Evolutionary conservation across 2,888 invertebrate genomes (phyloP).

Genomic region (Theretra japonica): DNA sequence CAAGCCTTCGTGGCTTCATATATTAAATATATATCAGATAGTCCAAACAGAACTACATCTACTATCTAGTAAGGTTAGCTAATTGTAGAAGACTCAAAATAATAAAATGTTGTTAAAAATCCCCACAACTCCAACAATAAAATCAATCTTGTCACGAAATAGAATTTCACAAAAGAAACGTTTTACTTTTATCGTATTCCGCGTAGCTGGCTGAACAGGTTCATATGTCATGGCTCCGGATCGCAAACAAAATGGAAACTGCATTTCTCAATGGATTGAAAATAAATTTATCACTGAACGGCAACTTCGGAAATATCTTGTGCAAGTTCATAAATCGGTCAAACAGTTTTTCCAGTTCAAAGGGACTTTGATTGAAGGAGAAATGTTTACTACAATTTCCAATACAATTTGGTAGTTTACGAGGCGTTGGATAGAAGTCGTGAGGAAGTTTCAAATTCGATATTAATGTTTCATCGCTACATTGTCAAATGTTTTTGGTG

Average conservation of each 20-base stretch:
- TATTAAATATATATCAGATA: too few relatives aligned
- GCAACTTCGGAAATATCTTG: constrained; percentile 24
- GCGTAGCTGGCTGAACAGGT: constrained; percentile 8
- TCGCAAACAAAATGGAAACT: constrained; percentile 24
- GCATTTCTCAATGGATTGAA: constrained; percentile 25
- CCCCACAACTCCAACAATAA: neutral
- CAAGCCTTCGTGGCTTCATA: too few relatives aligned
- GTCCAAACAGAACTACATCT: too few relatives aligned
- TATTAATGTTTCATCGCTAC: neutral
- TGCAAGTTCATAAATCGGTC: constrained; percentile 19
- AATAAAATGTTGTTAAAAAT: too few relatives aligned
- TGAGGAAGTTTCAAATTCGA: constrained; percentile 4
- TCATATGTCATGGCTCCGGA: constrained; percentile 18
- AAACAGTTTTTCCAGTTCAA: constrained; percentile 17
- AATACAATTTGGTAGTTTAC: neutral
- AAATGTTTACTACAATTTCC: constrained; percentile 14
- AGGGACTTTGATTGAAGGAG: constrained; percentile 11
- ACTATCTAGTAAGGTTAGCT: too few relatives aligned
- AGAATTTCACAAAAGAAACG: constrained; percentile 8
- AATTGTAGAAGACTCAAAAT: too few relatives aligned
- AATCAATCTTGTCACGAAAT: constrained; percentile 10
- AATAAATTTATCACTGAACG: constrained; percentile 25
- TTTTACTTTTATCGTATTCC: constrained; percentile 26
- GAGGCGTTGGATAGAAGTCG: neutral
- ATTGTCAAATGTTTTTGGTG: neutral